Conservation (phyloP, 2,113 vertebrate genomes). For the Gobio gobio region DNA sequence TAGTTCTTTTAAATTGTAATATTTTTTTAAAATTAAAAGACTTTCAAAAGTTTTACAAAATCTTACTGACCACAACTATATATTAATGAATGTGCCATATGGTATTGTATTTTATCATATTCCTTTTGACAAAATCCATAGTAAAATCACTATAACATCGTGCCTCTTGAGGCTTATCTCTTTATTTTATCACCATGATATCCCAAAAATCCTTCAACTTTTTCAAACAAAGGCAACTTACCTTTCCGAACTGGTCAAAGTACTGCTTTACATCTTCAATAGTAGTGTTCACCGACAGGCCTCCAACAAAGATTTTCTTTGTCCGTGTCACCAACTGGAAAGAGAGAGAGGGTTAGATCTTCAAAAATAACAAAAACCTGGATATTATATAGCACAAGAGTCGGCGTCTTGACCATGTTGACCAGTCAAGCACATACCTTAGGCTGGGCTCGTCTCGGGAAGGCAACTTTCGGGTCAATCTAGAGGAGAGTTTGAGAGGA, state of each 20-base stretch:
- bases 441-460: slow-evolving; percentile 96
- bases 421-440: slow-evolving; percentile 83
- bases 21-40: too few relatives aligned
- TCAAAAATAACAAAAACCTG: neutral
- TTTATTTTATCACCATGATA: neutral
- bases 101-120: neutral
- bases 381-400: neutral
- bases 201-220: neutral
- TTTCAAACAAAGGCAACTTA: slow-evolving; percentile 68
- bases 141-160: neutral
- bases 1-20: neutral
- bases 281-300: slow-evolving; percentile 96
- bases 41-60: neutral
- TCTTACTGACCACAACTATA: neutral
- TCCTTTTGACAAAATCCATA: too few relatives aligned
- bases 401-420: neutral
- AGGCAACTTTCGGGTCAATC: slow-evolving; percentile 99
- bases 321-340: slow-evolving; percentile 97
- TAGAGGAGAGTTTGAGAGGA: slow-evolving; percentile 74
- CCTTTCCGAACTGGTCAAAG: slow-evolving; percentile 99
- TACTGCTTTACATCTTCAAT: slow-evolving; percentile 99
- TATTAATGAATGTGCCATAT: neutral
- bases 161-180: neutral
- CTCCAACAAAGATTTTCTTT: slow-evolving; percentile 99
- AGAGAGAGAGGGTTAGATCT: slow-evolving; percentile 29